Conservation (phyloP, 2,113 vertebrate genomes). For the Mastomys coucha region DNA sequence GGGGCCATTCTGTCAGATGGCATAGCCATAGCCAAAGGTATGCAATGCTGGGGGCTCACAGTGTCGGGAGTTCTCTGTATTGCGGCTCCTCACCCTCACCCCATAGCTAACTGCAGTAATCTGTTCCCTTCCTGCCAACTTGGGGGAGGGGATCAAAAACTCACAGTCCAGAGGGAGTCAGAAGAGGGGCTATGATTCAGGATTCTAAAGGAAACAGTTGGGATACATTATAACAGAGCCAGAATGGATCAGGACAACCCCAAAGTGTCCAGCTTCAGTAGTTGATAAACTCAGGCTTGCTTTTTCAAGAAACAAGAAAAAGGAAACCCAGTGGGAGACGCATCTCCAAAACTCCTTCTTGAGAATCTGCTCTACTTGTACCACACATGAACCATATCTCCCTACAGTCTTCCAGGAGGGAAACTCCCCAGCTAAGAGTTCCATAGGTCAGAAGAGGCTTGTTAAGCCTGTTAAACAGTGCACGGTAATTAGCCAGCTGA, state of each 20-base stretch:
- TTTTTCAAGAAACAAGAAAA: neutral
- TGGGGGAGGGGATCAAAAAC: neutral
- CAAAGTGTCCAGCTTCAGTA: too few species aligned
- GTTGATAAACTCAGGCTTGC: neutral
- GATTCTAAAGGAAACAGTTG: neutral
- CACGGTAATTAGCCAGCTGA: neutral
- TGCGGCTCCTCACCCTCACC: rapidly evolving
- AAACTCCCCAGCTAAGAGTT: neutral
- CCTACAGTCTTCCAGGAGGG: neutral
- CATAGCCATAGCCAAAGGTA: neutral
- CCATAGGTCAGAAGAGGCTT: too few species aligned
- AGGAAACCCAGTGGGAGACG: too few species aligned
- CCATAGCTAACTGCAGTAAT: neutral
- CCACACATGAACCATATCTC: neutral
- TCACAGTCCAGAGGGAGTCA: neutral
- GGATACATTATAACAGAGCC: too few species aligned
- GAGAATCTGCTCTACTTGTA: neutral
- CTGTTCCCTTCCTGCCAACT: too few species aligned
- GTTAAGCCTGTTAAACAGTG: neutral
- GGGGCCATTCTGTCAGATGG: too few species aligned
- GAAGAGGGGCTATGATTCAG: neutral
- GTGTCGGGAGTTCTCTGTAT: neutral
- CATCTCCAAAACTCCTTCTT: too few species aligned
- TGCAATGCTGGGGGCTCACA: rapidly evolving
- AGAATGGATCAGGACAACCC: rapidly evolving